phyloP scores from a whole-genome alignment of 1,140 invertebrate genomes.

The Bacillus rossius region DNA sequence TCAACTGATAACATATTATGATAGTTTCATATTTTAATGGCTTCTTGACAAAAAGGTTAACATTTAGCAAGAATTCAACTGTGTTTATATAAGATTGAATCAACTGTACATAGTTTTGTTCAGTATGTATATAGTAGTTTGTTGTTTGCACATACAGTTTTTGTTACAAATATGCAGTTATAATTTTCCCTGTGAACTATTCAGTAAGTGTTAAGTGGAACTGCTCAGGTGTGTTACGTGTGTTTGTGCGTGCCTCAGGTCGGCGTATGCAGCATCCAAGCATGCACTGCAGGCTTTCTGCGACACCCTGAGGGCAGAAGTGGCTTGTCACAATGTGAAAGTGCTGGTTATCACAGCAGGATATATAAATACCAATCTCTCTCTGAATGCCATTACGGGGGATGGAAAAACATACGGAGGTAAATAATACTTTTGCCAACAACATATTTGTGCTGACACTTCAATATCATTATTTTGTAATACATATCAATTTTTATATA shows the following conservation, averaged over 20 bases:
- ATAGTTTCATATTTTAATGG: too few relatives aligned
- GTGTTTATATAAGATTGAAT: too few relatives aligned
- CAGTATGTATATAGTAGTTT: too few relatives aligned
- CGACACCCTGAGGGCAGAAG: slow-evolving; percentile 77
- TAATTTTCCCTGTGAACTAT: too few relatives aligned
- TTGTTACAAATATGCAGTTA: too few relatives aligned
- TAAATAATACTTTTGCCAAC: slow-evolving; percentile 40
- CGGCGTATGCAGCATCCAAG: slow-evolving; percentile 90
- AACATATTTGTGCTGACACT: neutral
- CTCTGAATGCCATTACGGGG: slow-evolving; percentile 80
- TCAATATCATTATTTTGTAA: neutral
- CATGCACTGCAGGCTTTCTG: slow-evolving; percentile 89
- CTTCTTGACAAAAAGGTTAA: too few relatives aligned
- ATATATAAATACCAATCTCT: slow-evolving; percentile 85
- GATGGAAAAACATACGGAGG: slow-evolving; percentile 72
- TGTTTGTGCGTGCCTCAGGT: slow-evolving; percentile 49
- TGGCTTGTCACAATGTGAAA: slow-evolving; percentile 64
- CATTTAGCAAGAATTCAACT: too few relatives aligned
- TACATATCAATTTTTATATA: neutral
- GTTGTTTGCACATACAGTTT: too few relatives aligned
- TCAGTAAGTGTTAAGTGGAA: too few relatives aligned
- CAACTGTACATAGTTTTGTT: too few relatives aligned
- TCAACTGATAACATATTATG: too few relatives aligned
- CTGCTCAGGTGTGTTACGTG: too few relatives aligned
- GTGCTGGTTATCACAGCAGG: slow-evolving; percentile 82